Conservation (phyloP, 2,888 invertebrate species). For the Nemapogon koenigi region DNA sequence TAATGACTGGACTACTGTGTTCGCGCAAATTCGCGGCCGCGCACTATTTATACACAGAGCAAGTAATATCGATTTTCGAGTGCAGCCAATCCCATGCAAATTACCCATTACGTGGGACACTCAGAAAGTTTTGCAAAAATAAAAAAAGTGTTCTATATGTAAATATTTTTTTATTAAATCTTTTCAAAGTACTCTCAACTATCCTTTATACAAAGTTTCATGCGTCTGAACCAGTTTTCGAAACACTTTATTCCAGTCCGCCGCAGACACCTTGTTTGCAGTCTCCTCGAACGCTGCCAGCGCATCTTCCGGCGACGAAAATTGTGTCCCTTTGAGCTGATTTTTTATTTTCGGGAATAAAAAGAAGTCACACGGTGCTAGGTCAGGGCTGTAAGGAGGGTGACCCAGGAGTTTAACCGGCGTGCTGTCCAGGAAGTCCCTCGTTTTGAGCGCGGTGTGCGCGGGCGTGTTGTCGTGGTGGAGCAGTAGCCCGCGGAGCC, state of each 20-base stretch:
- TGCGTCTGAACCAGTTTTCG: background rate
- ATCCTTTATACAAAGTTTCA: background rate
- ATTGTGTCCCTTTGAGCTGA: slow-evolving; percentile 1
- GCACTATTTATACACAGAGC: no score
- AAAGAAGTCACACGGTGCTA: slow-evolving; percentile 17
- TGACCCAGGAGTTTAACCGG: no score
- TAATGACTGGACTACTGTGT: no score
- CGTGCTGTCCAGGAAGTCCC: no score
- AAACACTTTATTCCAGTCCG: background rate
- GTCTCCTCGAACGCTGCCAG: background rate
- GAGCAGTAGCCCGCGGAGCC: slow-evolving; percentile 3
- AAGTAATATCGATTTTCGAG: no score
- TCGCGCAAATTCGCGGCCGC: no score
- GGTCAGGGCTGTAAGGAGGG: slow-evolving; percentile 12
- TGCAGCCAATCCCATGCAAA: no score
- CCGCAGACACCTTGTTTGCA: background rate
- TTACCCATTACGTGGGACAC: no score
- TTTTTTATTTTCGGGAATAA: slow-evolving; percentile 12
- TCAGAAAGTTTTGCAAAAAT: background rate
- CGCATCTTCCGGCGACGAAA: background rate
- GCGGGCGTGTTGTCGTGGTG: slow-evolving; percentile 1
- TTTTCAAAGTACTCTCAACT: no score
- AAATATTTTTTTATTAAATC: background rate
- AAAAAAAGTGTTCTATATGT: background rate
- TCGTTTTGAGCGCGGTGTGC: background rate